These are phyloP conservation scores for Drosophila melanogaster DNA, from an alignment of 1,140 invertebrate genomes.

Conservation along the genomic window DNA sequence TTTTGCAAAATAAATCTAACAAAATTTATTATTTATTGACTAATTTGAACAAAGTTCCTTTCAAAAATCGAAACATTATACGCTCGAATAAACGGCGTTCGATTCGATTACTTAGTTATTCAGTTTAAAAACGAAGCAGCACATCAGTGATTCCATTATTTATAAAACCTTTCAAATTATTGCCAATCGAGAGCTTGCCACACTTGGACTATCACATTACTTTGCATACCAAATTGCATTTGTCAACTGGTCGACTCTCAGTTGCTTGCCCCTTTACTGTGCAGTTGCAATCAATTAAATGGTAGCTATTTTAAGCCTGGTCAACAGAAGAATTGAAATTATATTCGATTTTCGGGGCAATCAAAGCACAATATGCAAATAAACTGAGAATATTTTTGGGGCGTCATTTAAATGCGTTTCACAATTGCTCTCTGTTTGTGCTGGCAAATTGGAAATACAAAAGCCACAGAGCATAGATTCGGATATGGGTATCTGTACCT, in stretches of 20 bases:
- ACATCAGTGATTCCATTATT: conserved; percentile 8
- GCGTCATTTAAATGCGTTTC: conserved; percentile 69
- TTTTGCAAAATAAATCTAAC: too few species aligned
- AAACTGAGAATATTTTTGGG: conserved; percentile 50
- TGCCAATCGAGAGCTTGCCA: conserved; percentile 20
- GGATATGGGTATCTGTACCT: conserved; percentile 18
- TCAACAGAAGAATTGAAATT: conserved; percentile 44
- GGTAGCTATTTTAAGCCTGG: conserved; percentile 28
- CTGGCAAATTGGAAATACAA: conserved; percentile 54
- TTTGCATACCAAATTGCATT: conserved; percentile 28
- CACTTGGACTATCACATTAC: conserved; percentile 36
- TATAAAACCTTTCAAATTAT: conserved; percentile 13
- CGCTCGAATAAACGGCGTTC: background rate
- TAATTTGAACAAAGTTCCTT: too few species aligned
- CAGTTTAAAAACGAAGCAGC: background rate
- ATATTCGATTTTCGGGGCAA: conserved; percentile 43
- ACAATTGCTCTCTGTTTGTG: conserved; percentile 68
- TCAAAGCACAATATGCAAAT: conserved; percentile 55
- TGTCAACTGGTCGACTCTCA: conserved; percentile 14
- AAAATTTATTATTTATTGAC: too few species aligned
- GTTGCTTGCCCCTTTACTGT: conserved; percentile 11
- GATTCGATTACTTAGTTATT: background rate
- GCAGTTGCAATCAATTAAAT: conserved; percentile 66
- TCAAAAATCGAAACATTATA: background rate
- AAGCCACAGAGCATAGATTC: conserved; percentile 54